A percentile compares a stretch with the other conserved stretches of the same genome.
These are phyloP conservation scores for Sciurus carolinensis DNA, from an alignment of 2,797 vertebrate species.

Conservation along the genomic window DNA sequence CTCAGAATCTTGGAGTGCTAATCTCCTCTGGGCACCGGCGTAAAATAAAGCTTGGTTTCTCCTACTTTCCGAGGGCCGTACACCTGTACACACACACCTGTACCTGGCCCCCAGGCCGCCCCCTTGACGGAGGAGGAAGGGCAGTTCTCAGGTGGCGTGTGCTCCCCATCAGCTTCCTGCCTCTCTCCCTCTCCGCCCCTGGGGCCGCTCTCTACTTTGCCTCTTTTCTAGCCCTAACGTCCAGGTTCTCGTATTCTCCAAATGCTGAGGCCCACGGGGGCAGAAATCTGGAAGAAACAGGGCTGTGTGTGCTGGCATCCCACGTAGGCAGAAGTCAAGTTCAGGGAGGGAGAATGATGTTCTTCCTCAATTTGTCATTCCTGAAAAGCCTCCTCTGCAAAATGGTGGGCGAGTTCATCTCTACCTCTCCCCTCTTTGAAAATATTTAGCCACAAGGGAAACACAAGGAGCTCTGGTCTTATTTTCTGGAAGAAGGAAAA, in stretches of 20 bases:
- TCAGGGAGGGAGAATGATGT: not conserved
- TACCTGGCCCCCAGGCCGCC: fast-evolving
- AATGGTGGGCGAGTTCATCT: not conserved
- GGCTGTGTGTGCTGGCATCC: not conserved
- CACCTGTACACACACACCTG: fast-evolving
- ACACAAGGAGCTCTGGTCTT: not conserved
- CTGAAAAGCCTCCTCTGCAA: not conserved
- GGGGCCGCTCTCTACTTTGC: not conserved
- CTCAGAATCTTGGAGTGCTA: no score
- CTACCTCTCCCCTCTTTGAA: not conserved
- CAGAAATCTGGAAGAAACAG: not conserved
- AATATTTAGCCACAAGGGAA: slow-evolving; percentile 19
- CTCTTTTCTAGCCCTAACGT: not conserved
- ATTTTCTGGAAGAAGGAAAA: slow-evolving; percentile 32
- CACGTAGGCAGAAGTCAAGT: not conserved
- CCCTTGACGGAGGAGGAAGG: not conserved
- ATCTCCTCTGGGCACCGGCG: no score
- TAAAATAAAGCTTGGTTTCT: no score
- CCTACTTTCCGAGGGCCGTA: no score
- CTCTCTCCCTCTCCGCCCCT: not conserved
- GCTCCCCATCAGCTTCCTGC: not conserved
- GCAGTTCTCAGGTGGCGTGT: not conserved
- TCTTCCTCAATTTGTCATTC: not conserved
- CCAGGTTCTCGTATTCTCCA: not conserved
- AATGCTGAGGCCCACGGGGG: not conserved